A percentile compares a stretch with the other conserved stretches of the same genome.
These are phyloP conservation scores for Sarcophaga rosellei DNA, from an alignment of 2,888 invertebrate genomes.

Conservation along the genomic window DNA sequence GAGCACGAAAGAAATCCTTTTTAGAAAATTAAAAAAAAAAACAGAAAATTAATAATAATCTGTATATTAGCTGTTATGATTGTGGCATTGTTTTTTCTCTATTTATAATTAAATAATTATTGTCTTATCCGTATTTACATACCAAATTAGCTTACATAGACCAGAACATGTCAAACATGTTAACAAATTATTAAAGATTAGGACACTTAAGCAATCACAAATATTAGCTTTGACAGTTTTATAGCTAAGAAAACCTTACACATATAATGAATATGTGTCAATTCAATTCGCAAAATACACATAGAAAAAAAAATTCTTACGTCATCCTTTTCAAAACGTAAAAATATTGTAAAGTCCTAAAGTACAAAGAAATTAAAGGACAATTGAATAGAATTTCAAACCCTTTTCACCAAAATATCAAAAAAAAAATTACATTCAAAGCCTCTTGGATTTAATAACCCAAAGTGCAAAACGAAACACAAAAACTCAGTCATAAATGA, in stretches of 20 bases:
- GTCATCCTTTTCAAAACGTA: neutral
- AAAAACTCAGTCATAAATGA: neutral
- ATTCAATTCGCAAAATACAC: neutral
- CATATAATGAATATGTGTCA: neutral
- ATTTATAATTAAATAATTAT: slow-evolving; percentile 30
- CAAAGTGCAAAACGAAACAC: neutral
- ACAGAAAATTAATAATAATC: too few relatives aligned
- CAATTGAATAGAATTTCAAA: slow-evolving; percentile 11
- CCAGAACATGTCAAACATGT: slow-evolving; percentile 45
- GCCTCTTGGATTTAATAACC: neutral
- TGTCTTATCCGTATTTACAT: slow-evolving; percentile 7
- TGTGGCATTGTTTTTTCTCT: neutral
- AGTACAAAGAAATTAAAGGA: slow-evolving; percentile 26
- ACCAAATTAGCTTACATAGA: neutral
- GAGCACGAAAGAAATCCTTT: neutral
- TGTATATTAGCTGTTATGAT: too few relatives aligned
- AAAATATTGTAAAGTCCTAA: neutral
- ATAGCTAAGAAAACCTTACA: neutral
- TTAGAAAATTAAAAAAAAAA: neutral
- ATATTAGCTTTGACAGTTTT: slow-evolving; percentile 56
- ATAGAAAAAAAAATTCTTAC: neutral
- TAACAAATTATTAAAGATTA: slow-evolving; percentile 45
- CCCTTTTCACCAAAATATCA: slow-evolving; percentile 20
- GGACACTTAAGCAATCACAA: slow-evolving; percentile 50
- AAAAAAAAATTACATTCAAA: neutral